phyloP scores from a whole-genome alignment of 1,140 invertebrate genomes.

The Subanguina moxae region DNA sequence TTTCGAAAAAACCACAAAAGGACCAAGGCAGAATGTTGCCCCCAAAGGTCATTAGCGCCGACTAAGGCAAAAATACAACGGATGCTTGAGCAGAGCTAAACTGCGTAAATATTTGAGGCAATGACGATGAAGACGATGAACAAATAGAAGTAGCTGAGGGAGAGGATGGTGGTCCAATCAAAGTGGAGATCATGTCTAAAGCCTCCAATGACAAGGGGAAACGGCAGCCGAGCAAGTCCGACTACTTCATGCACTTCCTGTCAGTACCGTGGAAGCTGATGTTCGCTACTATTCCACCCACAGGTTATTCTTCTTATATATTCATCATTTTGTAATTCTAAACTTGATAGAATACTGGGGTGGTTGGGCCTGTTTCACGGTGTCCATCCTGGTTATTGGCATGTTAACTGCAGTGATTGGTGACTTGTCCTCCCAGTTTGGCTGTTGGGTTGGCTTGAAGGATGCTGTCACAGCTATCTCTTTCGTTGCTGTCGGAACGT shows the following conservation, averaged over 20 bases:
- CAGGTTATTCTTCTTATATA: slow-evolving; percentile 69
- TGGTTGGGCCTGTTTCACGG: slow-evolving; percentile 59
- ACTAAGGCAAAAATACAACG: too few relatives aligned
- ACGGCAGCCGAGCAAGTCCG: slow-evolving; percentile 72
- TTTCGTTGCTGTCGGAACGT: slow-evolving; percentile 71
- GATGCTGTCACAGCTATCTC: slow-evolving; percentile 62
- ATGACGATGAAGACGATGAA: slow-evolving; percentile 60
- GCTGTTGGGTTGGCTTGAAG: slow-evolving; percentile 59
- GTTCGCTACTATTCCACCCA: slow-evolving; percentile 94
- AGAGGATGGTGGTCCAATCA: slow-evolving; percentile 46
- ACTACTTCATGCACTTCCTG: slow-evolving; percentile 89
- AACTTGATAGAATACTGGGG: slow-evolving; percentile 50
- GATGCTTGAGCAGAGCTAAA: too few relatives aligned
- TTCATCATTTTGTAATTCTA: neutral
- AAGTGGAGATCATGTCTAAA: slow-evolving; percentile 33
- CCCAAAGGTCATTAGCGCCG: too few relatives aligned
- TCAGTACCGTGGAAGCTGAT: slow-evolving; percentile 96
- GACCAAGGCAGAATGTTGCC: too few relatives aligned
- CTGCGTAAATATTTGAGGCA: slow-evolving; percentile 21
- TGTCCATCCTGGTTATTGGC: slow-evolving; percentile 53
- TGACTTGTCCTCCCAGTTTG: slow-evolving; percentile 59
- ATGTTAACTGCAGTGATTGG: slow-evolving; percentile 55
- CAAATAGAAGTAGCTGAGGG: slow-evolving; percentile 65
- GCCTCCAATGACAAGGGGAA: slow-evolving; percentile 60
- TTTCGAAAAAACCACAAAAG: neutral